Percentiles rank a stretch among this genome's conserved stretches.
phyloP scores from a whole-genome alignment of 2,888 invertebrate genomes.

The Trachelus iudaicus region DNA sequence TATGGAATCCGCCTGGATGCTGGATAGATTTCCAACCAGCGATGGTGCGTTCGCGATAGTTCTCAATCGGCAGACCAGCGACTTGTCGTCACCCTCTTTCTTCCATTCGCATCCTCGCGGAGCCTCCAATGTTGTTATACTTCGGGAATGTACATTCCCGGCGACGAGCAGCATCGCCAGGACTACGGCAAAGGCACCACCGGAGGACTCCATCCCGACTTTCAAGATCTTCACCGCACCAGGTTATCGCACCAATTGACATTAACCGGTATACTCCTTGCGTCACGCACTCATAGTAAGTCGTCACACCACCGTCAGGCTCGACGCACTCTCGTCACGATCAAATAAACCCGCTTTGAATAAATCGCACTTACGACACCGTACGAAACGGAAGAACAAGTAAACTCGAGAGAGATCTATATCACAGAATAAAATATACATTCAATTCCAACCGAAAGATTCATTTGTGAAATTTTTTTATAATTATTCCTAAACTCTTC shows the following conservation, averaged over 20 bases:
- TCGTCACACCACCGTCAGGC: not conserved
- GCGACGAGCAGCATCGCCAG: slow-evolving; percentile 4
- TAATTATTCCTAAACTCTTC: not conserved
- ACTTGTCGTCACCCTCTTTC: slow-evolving; percentile 67
- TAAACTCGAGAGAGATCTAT: not conserved
- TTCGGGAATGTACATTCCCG: slow-evolving; percentile 38
- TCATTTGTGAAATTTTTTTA: not conserved
- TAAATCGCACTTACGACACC: not conserved
- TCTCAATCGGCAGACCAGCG: slow-evolving; percentile 77
- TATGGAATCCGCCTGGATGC: slow-evolving; percentile 76
- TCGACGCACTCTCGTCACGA: not conserved
- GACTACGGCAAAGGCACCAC: not conserved
- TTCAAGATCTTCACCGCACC: slow-evolving; percentile 14
- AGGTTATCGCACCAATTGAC: slow-evolving; percentile 7
- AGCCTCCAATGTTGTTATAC: slow-evolving; percentile 67
- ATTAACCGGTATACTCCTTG: slow-evolving; percentile 21
- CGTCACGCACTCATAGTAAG: slow-evolving; percentile 60
- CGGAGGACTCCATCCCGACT: slow-evolving; percentile 16
- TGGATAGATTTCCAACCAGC: slow-evolving; percentile 76
- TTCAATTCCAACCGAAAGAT: not conserved
- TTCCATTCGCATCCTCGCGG: slow-evolving; percentile 81
- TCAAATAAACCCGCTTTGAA: not conserved
- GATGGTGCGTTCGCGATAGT: slow-evolving; percentile 78
- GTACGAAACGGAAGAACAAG: not conserved
- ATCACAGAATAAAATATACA: not conserved